Evolutionary conservation across 2,113 vertebrate genomes (phyloP).

Genomic region (Hydrolagus affinis): DNA sequence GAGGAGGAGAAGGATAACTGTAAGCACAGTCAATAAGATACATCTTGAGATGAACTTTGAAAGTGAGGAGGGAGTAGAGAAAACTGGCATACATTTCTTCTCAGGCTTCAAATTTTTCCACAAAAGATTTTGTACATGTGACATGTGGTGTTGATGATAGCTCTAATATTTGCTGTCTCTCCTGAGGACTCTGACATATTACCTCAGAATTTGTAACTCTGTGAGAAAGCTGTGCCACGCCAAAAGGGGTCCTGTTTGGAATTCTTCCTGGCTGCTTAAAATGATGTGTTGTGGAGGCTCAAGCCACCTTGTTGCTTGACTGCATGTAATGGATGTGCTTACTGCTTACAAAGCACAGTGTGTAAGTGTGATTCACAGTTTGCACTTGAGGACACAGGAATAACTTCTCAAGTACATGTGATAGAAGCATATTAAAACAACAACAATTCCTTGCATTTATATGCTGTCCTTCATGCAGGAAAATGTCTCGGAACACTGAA

Average conservation of each 20-base stretch:
- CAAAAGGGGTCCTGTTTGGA: not conserved
- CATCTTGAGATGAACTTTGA: too few relatives aligned
- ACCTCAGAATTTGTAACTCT: not conserved
- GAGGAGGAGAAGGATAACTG: not conserved
- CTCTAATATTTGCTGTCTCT: not conserved
- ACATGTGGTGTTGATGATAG: not conserved
- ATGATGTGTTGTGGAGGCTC: not conserved
- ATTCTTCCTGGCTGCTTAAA: not conserved
- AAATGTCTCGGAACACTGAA: too few relatives aligned
- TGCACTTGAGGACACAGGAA: not conserved
- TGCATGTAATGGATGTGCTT: not conserved
- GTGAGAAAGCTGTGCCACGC: not conserved
- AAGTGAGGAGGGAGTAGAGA: not conserved
- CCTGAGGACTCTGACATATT: not conserved
- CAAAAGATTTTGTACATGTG: not conserved
- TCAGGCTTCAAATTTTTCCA: not conserved
- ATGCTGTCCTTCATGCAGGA: too few relatives aligned
- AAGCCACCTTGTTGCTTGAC: not conserved
- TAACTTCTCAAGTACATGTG: not conserved
- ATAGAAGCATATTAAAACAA: too few relatives aligned
- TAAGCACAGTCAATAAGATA: not conserved
- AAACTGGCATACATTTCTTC: not conserved
- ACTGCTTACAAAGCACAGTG: not conserved
- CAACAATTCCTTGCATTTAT: too few relatives aligned
- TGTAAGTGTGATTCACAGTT: not conserved